Conservation (phyloP, 2,113 vertebrate genomes). For the Desmodus rotundus region DNA sequence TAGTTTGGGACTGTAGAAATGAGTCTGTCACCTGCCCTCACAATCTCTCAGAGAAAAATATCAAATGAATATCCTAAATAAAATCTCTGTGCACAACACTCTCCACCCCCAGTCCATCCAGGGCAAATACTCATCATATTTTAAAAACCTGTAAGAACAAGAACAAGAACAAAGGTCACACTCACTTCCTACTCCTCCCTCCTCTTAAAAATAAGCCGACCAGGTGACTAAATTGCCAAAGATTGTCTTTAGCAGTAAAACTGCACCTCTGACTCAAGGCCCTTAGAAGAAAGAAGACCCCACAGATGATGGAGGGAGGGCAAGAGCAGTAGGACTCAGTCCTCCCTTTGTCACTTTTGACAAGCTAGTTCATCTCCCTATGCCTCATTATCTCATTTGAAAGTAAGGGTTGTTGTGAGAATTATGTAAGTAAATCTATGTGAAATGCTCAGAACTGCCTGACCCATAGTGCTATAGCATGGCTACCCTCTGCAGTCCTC, state of each 20-base stretch:
- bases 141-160: neutral
- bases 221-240: neutral
- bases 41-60: neutral
- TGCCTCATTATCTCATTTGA: neutral
- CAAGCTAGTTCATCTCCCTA: neutral
- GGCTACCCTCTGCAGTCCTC: neutral
- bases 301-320: fast-evolving
- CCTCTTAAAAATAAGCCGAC: neutral
- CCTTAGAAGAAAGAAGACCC: neutral
- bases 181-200: neutral
- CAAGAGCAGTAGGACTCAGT: fast-evolving
- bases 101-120: neutral
- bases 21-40: neutral
- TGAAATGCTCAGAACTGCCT: neutral
- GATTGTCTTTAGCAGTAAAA: neutral
- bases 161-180: neutral
- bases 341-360: neutral
- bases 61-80: neutral
- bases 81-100: neutral
- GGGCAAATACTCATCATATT: neutral
- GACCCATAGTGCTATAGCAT: fast-evolving
- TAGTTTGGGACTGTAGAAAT: neutral
- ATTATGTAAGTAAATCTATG: fast-evolving
- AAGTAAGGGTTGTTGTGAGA: neutral
- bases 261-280: neutral